Conservation (phyloP, 2,113 vertebrate species). For the Dendrocopos noguchii region DNA sequence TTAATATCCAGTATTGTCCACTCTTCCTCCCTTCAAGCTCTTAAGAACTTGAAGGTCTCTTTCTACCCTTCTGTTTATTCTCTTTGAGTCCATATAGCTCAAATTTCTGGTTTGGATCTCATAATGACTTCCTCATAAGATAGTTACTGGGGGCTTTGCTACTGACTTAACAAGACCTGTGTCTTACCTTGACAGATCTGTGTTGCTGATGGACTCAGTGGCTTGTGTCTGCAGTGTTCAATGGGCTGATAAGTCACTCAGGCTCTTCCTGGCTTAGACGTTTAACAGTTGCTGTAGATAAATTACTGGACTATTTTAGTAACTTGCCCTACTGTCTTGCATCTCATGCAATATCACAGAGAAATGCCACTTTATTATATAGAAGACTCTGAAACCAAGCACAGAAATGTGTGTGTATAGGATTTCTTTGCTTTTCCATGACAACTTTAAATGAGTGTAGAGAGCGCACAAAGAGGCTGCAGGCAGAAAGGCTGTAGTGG, state of each 20-base stretch:
- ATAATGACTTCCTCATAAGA: background rate
- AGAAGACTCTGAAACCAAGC: background rate
- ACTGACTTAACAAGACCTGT: background rate
- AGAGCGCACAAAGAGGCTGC: background rate
- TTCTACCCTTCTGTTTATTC: background rate
- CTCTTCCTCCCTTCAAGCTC: background rate
- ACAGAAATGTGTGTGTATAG: background rate
- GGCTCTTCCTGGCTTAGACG: background rate
- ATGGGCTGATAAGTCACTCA: background rate
- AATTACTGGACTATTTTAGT: constrained; percentile 24
- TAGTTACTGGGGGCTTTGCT: background rate
- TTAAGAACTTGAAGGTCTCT: fast-evolving
- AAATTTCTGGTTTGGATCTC: background rate
- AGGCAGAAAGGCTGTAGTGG: background rate
- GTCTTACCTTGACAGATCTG: background rate
- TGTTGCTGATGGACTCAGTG: background rate
- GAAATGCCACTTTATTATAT: background rate
- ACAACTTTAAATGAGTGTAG: background rate
- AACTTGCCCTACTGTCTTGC: constrained; percentile 21
- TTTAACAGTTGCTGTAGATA: constrained; percentile 21
- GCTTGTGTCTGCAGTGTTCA: background rate
- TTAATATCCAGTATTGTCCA: background rate
- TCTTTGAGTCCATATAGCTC: background rate
- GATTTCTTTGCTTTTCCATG: background rate
- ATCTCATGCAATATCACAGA: background rate